These are phyloP conservation scores for Gymnopithys bicolor DNA, from an alignment of 2,797 vertebrate genomes.

Conservation along the genomic window DNA sequence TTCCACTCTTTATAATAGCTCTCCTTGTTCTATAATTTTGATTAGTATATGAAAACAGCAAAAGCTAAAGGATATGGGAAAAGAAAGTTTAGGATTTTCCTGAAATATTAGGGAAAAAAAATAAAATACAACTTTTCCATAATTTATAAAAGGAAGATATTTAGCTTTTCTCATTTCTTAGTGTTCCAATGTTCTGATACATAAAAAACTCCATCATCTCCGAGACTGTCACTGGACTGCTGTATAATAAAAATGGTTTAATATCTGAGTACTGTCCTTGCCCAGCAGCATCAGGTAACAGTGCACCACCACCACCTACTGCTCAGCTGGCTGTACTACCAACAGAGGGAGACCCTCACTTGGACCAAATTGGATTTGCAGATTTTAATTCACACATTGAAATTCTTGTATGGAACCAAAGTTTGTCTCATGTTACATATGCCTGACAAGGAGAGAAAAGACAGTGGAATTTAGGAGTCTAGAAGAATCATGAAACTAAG, in stretches of 20 bases:
- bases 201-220: not conserved
- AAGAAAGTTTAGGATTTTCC: not conserved
- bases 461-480: not conserved
- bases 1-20: not conserved
- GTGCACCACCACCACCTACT: slow-evolving; percentile 66
- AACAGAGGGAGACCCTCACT: not conserved
- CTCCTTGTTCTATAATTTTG: not conserved
- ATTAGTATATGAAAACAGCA: not conserved
- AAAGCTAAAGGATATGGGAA: not conserved
- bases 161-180: not conserved
- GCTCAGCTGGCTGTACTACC: slow-evolving; percentile 35
- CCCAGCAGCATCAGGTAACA: not conserved
- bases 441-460: not conserved
- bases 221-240: not conserved
- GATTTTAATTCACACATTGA: not conserved
- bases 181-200: not conserved
- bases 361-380: not conserved
- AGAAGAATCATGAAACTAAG: not conserved
- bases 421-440: not conserved
- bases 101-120: not conserved
- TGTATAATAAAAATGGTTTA: not conserved
- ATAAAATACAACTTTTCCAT: not conserved
- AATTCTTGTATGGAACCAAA: not conserved
- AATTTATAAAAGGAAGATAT: not conserved
- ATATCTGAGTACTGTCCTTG: not conserved